Percentiles rank a stretch among this genome's conserved stretches.
Conservation (phyloP, 2,888 invertebrate genomes). For the Serrognathus titanus region DNA sequence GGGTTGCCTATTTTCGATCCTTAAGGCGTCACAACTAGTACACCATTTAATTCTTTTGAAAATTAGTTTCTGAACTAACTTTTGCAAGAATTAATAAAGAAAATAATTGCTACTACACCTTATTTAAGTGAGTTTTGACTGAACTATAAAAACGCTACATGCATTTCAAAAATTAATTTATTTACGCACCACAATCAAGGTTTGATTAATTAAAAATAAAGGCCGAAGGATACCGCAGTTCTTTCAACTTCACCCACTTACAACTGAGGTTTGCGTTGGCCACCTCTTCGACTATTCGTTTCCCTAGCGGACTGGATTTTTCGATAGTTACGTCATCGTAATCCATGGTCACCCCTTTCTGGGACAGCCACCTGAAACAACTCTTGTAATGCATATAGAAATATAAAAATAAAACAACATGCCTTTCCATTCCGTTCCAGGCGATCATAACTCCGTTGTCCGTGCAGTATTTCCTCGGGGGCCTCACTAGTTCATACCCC, state of each 20-base stretch:
- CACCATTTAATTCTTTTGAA: too few species aligned
- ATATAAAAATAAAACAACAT: too few species aligned
- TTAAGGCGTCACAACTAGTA: too few species aligned
- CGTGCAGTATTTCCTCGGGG: slow-evolving; percentile 83
- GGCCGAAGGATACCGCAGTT: slow-evolving; percentile 32
- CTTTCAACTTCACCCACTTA: slow-evolving; percentile 48
- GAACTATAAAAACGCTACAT: too few species aligned
- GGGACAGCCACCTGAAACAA: slow-evolving; percentile 38
- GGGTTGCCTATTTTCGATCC: too few species aligned
- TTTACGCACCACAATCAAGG: too few species aligned
- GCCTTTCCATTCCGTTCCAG: slow-evolving; percentile 92
- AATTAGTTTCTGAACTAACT: too few species aligned
- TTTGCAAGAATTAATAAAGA: too few species aligned
- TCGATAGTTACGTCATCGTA: slow-evolving; percentile 60
- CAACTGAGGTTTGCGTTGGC: slow-evolving; percentile 55
- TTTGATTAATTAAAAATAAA: neutral
- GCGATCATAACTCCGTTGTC: slow-evolving; percentile 99
- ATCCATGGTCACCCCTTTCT: slow-evolving; percentile 47
- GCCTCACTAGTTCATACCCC: slow-evolving; percentile 66
- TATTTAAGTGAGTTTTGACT: too few species aligned
- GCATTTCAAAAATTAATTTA: too few species aligned
- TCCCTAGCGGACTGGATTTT: slow-evolving; percentile 62
- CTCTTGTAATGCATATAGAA: too few species aligned
- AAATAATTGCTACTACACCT: too few species aligned
- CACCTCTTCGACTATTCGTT: slow-evolving; percentile 58